phyloP scores from a whole-genome alignment of 2,797 vertebrate genomes.

The Octomys mimax region DNA sequence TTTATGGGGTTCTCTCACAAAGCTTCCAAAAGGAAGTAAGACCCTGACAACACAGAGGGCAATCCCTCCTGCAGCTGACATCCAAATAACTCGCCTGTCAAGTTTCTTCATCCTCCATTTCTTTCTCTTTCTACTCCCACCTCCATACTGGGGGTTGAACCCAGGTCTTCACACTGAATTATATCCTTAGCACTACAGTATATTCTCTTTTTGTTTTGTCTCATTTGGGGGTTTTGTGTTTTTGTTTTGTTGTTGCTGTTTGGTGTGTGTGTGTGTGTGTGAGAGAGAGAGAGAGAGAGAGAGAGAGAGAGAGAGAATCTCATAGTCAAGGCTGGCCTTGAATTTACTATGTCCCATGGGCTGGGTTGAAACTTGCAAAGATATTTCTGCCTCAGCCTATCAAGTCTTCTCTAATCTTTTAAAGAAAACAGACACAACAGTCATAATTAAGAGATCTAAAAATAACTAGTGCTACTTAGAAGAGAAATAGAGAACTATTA shows the following conservation, averaged over 20 bases:
- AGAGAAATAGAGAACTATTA: not conserved
- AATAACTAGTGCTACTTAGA: not conserved
- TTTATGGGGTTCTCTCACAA: not conserved
- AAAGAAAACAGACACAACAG: conserved; percentile 14
- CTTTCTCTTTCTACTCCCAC: not conserved
- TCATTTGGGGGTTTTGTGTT: not conserved
- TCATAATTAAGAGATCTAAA: not conserved
- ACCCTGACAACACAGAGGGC: not conserved
- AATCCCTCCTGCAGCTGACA: not conserved
- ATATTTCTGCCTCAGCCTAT: not conserved
- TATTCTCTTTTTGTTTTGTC: not conserved
- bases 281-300: not conserved
- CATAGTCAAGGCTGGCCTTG: not conserved
- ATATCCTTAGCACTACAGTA: not conserved
- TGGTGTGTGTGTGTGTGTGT: too few species aligned
- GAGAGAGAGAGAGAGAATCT: too few species aligned
- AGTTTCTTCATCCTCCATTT: not conserved
- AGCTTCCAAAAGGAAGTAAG: not conserved
- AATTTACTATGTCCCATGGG: not conserved
- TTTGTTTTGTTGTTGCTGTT: too few species aligned
- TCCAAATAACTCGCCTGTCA: too few species aligned
- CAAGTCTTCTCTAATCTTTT: not conserved
- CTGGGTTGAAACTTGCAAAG: not conserved
- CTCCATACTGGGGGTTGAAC: not conserved
- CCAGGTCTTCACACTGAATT: not conserved